Percentiles rank a stretch among this genome's conserved stretches.
Conservation (phyloP, 2,888 invertebrate genomes). For the Hydrotaea diabolus region DNA sequence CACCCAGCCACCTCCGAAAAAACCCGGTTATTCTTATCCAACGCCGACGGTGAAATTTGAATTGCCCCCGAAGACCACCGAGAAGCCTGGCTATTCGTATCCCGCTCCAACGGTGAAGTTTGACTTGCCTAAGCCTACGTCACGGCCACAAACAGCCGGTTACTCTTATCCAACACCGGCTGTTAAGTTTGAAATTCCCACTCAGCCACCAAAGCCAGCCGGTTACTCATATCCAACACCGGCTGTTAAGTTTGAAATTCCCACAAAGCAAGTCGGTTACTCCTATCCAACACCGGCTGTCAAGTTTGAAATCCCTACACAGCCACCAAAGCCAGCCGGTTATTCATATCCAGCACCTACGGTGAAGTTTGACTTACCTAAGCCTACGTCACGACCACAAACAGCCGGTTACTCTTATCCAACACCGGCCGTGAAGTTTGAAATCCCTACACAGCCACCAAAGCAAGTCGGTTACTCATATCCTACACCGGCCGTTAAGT, state of each 20-base stretch:
- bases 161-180: constrained; percentile 45
- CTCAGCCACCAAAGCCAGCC: constrained; percentile 30
- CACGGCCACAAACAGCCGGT: no score
- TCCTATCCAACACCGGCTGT: constrained; percentile 50
- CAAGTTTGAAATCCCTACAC: constrained; percentile 56
- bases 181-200: no score
- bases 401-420: constrained; percentile 55
- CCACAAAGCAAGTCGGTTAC: constrained; percentile 52
- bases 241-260: constrained; percentile 48
- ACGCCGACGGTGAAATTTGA: constrained; percentile 46
- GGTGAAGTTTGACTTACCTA: constrained; percentile 67
- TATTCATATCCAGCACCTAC: constrained; percentile 73
- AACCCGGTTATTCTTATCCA: constrained; percentile 50
- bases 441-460: constrained; percentile 66
- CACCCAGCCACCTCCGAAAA: constrained; percentile 51
- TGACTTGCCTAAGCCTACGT: no score
- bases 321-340: constrained; percentile 68
- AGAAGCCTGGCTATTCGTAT: constrained; percentile 47
- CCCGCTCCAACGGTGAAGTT: no score
- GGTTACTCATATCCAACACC: constrained; percentile 64
- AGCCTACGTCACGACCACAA: constrained; percentile 54
- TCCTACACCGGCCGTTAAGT: constrained; percentile 42
- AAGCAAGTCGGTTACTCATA: constrained; percentile 44
- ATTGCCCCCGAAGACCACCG: neutral
- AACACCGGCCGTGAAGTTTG: constrained; percentile 49